These are phyloP conservation scores for Drosophila hamatofila DNA, from an alignment of 2,888 invertebrate genomes.

Conservation along the genomic window DNA sequence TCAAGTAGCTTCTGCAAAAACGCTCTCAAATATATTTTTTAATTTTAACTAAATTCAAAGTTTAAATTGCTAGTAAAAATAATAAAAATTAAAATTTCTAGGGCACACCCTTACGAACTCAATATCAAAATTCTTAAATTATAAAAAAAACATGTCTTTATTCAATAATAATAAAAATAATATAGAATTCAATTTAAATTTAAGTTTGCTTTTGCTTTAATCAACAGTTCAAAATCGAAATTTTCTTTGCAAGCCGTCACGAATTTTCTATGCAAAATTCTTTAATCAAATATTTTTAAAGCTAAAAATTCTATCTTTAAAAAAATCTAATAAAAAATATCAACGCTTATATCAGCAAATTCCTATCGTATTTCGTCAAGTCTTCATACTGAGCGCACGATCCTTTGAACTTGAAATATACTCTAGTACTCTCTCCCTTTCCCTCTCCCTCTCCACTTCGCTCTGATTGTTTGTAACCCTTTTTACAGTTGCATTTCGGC, in stretches of 20 bases:
- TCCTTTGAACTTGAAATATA: not conserved
- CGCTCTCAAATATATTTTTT: no score
- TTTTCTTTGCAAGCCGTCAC: not conserved
- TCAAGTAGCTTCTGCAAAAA: no score
- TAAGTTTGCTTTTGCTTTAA: no score
- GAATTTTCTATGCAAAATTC: not conserved
- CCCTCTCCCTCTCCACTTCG: not conserved
- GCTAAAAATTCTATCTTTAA: not conserved
- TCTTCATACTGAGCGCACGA: not conserved
- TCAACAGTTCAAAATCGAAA: not conserved
- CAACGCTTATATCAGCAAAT: not conserved
- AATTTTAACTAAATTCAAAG: no score
- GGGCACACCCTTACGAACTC: no score
- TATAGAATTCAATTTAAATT: no score
- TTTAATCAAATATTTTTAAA: not conserved
- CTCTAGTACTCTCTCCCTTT: not conserved
- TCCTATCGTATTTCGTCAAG: not conserved
- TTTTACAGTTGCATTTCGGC: constrained; percentile 53
- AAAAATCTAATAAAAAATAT: not conserved
- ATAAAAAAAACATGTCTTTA: no score
- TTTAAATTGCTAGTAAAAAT: no score
- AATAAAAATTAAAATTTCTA: no score
- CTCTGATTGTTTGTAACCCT: constrained; percentile 25
- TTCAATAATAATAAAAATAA: no score
- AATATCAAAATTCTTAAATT: no score